Conservation (phyloP, 2,797 vertebrate genomes). For the Sciurus vulgaris region DNA sequence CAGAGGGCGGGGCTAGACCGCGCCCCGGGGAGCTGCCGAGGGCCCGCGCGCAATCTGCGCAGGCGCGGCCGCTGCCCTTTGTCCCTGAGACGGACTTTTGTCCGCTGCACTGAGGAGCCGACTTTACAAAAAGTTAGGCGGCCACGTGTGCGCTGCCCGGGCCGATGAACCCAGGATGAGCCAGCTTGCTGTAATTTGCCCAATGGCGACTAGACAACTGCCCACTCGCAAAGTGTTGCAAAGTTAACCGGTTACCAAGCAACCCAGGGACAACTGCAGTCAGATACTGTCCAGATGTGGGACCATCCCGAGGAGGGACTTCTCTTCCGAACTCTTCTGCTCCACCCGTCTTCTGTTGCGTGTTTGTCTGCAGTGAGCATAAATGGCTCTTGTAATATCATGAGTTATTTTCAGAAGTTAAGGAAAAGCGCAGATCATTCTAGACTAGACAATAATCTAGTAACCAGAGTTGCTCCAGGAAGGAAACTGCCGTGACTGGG, state of each 20-base stretch:
- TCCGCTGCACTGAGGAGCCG: rapidly evolving
- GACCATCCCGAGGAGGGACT: neutral
- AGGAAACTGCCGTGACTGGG: neutral
- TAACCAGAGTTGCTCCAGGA: neutral
- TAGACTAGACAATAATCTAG: neutral
- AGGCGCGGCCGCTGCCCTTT: neutral
- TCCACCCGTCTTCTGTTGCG: neutral
- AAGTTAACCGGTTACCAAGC: neutral
- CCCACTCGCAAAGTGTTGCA: neutral
- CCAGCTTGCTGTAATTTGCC: neutral
- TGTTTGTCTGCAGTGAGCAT: neutral
- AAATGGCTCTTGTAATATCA: neutral
- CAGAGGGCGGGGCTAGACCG: neutral
- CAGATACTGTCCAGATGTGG: no score
- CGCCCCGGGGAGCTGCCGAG: no score
- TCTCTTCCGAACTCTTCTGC: neutral
- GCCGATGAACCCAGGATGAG: neutral
- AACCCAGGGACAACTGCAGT: no score
- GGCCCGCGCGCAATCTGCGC: constrained; percentile 20
- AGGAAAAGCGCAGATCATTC: neutral
- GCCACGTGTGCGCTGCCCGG: rapidly evolving
- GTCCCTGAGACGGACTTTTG: rapidly evolving
- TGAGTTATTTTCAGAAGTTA: neutral
- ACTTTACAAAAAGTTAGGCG: neutral
- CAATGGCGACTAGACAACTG: neutral